phyloP scores from a whole-genome alignment of 2,888 invertebrate species.

The Ypsolopha scabrella region DNA sequence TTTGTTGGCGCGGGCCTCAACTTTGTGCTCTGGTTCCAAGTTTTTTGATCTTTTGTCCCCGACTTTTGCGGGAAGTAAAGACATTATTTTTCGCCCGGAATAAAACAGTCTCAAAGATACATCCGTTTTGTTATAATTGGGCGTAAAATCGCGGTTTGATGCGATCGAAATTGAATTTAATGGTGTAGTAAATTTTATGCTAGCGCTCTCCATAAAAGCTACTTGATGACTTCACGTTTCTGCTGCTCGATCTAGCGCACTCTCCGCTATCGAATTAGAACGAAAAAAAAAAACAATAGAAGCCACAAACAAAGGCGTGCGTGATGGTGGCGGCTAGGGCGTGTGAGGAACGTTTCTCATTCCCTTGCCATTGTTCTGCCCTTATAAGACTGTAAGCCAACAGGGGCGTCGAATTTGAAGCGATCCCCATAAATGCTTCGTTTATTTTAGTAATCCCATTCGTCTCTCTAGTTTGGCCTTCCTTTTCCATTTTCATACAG shows the following conservation, averaged over 20 bases:
- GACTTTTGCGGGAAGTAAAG: background rate
- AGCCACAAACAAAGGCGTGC: conserved; percentile 36
- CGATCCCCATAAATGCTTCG: conserved; percentile 17
- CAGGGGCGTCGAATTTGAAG: conserved; percentile 26
- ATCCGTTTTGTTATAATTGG: too few species aligned
- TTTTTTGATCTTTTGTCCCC: conserved; percentile 38
- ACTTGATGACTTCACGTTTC: too few species aligned
- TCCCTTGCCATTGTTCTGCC: conserved; percentile 34
- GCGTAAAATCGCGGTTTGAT: too few species aligned
- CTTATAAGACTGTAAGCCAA: conserved; percentile 22
- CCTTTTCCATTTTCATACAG: too few species aligned
- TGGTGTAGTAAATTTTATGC: too few species aligned
- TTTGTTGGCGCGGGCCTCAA: conserved; percentile 18
- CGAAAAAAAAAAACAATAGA: conserved; percentile 45
- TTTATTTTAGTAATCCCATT: too few species aligned
- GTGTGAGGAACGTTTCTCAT: conserved; percentile 34
- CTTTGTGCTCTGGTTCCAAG: conserved; percentile 23
- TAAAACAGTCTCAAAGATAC: too few species aligned
- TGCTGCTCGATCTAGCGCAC: conserved; percentile 31
- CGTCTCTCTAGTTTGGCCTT: too few species aligned
- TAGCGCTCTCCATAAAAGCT: conserved; percentile 6
- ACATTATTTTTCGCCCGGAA: too few species aligned
- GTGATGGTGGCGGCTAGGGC: conserved; percentile 43
- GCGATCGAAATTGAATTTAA: too few species aligned
- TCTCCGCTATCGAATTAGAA: conserved; percentile 34